Evolutionary conservation across 2,113 vertebrate species (phyloP), one percentile per base, ranked within the genome.

Genomic region (Thunnus thynnus): DNA sequence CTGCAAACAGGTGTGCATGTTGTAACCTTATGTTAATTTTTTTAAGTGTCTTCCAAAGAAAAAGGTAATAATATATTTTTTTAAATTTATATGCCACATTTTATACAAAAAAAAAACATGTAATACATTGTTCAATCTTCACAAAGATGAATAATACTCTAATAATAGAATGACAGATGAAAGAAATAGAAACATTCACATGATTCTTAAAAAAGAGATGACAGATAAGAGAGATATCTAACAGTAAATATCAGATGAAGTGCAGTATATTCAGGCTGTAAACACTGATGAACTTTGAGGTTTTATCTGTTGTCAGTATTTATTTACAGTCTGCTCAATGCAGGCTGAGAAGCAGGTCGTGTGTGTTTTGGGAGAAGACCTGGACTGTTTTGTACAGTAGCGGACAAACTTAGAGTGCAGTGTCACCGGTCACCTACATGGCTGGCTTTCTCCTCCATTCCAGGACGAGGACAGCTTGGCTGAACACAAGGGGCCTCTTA

Each of bases 401-500:
- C 25, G n/a, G n/a, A 54, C 14, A 30, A 3, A 67, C 14, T 72
- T 17, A 27, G 9, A 27, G 17, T 30, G 2, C 12, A 32, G 17
- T 41, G 32, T 65, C 63, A 74, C 20, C 14, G 2, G 63, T 66
- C 50, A 58, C 62, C 64, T 63, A 25, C 63, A 73, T 44, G 52
- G 30, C 25, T 13, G 51, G 2, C 57, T 76, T 55, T 54, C 22
- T 17, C 36, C 63, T 30, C 61, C 71, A 78, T 74, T 82, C 60
- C 63, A 30, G 44, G 25, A 60, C 3, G 0, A 27, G 32, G 36
- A 52, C 52, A 47, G 48, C 46, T 36, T 54, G 72, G 22, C n/a
- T 13, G n/a, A 51, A 66, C 22, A 22, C 16, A 16, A 54, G 10
- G 51, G 32, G 57, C 76, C 58, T 27, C 75, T 63, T 4, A 6